These are phyloP conservation scores for Sweltsa coloradensis DNA, from an alignment of 1,140 invertebrate genomes.

Conservation along the genomic window DNA sequence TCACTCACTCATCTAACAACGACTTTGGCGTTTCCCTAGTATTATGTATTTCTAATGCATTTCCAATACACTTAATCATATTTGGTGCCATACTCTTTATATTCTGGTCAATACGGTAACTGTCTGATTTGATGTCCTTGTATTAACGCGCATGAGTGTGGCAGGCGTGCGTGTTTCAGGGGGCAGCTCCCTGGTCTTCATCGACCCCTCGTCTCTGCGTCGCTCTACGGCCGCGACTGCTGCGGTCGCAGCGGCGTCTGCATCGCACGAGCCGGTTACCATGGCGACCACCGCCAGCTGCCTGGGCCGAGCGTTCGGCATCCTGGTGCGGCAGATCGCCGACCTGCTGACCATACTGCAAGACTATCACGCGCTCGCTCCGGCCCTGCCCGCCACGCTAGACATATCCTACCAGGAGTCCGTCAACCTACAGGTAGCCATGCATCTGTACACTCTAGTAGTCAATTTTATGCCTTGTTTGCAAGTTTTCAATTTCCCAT, in stretches of 20 bases:
- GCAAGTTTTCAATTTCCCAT: too few species aligned
- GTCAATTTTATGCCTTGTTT: too few species aligned
- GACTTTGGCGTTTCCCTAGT: too few species aligned
- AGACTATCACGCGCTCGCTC: constrained; percentile 51
- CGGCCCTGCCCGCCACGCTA: constrained; percentile 44
- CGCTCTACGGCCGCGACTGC: constrained; percentile 63
- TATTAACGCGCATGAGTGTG: constrained; percentile 9
- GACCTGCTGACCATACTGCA: constrained; percentile 74
- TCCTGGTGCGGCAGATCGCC: constrained; percentile 85
- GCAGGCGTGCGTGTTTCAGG: constrained; percentile 50
- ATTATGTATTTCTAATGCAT: too few species aligned
- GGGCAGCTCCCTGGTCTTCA: constrained; percentile 85
- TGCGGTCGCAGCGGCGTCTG: constrained; percentile 43
- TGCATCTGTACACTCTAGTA: too few species aligned
- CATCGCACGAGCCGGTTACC: constrained; percentile 70
- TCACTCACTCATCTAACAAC: too few species aligned
- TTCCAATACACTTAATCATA: too few species aligned
- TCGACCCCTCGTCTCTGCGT: constrained; percentile 79
- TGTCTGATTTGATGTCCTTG: too few species aligned
- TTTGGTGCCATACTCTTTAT: too few species aligned
- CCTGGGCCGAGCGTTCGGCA: constrained; percentile 84
- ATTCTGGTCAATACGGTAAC: too few species aligned
- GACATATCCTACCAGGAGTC: constrained; percentile 59
- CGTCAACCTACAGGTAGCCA: constrained; percentile 56
- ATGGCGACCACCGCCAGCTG: constrained; percentile 90